Conservation (phyloP, 1,140 invertebrate species). For the Drosophila persimilis region DNA sequence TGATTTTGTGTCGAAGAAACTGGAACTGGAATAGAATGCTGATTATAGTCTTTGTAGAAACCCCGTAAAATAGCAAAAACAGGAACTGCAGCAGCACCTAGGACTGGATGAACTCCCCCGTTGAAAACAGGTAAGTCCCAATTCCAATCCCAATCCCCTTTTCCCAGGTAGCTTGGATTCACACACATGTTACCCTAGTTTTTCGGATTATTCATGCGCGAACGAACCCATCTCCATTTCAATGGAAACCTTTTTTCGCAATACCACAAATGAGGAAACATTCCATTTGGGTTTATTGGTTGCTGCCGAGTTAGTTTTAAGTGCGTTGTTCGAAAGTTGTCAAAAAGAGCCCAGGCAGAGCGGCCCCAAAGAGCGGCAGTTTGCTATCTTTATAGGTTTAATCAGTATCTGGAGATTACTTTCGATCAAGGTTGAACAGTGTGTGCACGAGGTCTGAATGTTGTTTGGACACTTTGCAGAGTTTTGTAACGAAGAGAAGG, state of each 20-base stretch:
- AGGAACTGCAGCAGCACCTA: slow-evolving; percentile 29
- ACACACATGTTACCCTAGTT: not conserved
- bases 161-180: slow-evolving; percentile 26
- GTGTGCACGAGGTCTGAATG: slow-evolving; percentile 17
- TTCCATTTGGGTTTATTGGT: slow-evolving; percentile 27
- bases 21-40: slow-evolving; percentile 70
- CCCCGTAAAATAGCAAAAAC: slow-evolving; percentile 31
- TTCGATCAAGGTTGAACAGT: slow-evolving; percentile 33
- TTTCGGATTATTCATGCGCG: slow-evolving; percentile 37
- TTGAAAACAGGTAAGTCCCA: slow-evolving; percentile 31
- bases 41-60: slow-evolving; percentile 64
- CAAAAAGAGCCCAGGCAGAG: slow-evolving; percentile 13
- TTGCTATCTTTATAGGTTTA: slow-evolving; percentile 35
- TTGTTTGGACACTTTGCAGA: not conserved
- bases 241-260: slow-evolving; percentile 48
- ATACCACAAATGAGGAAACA: slow-evolving; percentile 29
- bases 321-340: slow-evolving; percentile 29
- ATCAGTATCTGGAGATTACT: slow-evolving; percentile 38
- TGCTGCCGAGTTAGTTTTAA: slow-evolving; percentile 16
- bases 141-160: not conserved
- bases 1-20: slow-evolving; percentile 46
- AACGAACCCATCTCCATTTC: slow-evolving; percentile 19
- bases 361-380: slow-evolving; percentile 30
- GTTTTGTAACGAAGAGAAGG: not conserved
- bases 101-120: slow-evolving; percentile 28